phyloP scores from a whole-genome alignment of 1,140 invertebrate species.

The Rhopalosiphum padi region DNA sequence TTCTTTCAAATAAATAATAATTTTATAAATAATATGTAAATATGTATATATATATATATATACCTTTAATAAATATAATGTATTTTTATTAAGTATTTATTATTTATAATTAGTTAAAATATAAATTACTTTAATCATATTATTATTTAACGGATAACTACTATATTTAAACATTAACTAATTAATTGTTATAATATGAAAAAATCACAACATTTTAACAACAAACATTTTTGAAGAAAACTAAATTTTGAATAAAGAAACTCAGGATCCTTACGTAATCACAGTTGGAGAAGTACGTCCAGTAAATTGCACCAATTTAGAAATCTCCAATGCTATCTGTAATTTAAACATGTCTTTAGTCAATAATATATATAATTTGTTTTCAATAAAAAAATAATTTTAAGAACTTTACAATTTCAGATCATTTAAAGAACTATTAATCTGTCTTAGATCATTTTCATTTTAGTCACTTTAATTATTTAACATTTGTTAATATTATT shows the following conservation, averaged over 20 bases:
- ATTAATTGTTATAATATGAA: background rate
- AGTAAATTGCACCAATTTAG: conserved; percentile 83
- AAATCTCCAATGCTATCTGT: conserved; percentile 80
- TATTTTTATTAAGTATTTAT: background rate
- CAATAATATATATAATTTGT: background rate
- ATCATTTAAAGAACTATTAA: too few species aligned
- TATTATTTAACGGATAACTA: background rate
- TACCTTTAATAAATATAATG: background rate
- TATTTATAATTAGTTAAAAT: background rate
- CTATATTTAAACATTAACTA: background rate
- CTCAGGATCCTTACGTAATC: conserved; percentile 80
- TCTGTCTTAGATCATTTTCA: too few species aligned
- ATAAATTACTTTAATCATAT: background rate
- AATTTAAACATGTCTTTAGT: conserved; percentile 19
- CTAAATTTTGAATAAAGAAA: conserved; percentile 36
- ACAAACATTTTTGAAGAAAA: background rate
- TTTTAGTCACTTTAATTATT: too few species aligned
- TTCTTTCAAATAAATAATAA: background rate
- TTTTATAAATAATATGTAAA: background rate
- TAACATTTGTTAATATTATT: too few species aligned
- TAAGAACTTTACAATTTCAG: too few species aligned
- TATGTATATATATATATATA: background rate
- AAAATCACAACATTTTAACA: conserved; percentile 54
- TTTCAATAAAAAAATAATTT: background rate
- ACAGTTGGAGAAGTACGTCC: conserved; percentile 91